Evolutionary conservation across 2,888 invertebrate species (phyloP), one percentile per base, ranked within the genome.

Genomic region (Drosophila fungiperda): DNA sequence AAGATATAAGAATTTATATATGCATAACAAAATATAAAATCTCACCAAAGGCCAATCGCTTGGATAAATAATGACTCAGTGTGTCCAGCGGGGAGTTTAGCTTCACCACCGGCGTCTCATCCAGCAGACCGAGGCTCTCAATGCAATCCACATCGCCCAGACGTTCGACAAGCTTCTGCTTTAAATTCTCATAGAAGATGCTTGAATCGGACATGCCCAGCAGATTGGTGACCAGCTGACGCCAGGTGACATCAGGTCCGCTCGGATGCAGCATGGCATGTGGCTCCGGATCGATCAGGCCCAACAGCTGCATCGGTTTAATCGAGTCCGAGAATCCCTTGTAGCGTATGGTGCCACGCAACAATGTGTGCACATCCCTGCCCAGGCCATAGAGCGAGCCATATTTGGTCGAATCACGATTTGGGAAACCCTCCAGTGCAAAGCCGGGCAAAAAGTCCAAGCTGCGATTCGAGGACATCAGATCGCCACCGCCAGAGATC

Each of bases 191-290:
- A 87, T 97, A 97, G 94, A 99, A 97, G 80, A 99, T 98, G 86
- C 98, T 97, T 4, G 95, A 94, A 85, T 96, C 96, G 70, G 96
- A 95, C 80, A 98, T 93, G 1, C 98, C 98, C 67, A 99, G 94
- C 52, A 98, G 94, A 86, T 96, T 96, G 89, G 98, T 98, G 49
- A 99, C 95, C 63, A 99, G 94, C 91, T 97, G 96, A 86, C 97
- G 96, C 99, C 99, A 99, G 12, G 99, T 98, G 36, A 99, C 96
- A 75, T 98, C 98, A 0, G 99, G 99, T 50, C 99, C 99, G 91
- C 96, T 97, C 0, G 97, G 97, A 92, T 99, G 99, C n/a, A 99
- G 94, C 84, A 96, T 95, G 0, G 99, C 96, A 93, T 98, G 97
- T 3, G 96, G 96, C 84, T 96, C 96, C 0, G 96, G 95, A 92